Conservation (phyloP, 2,888 invertebrate genomes). For the Timandra comae region DNA sequence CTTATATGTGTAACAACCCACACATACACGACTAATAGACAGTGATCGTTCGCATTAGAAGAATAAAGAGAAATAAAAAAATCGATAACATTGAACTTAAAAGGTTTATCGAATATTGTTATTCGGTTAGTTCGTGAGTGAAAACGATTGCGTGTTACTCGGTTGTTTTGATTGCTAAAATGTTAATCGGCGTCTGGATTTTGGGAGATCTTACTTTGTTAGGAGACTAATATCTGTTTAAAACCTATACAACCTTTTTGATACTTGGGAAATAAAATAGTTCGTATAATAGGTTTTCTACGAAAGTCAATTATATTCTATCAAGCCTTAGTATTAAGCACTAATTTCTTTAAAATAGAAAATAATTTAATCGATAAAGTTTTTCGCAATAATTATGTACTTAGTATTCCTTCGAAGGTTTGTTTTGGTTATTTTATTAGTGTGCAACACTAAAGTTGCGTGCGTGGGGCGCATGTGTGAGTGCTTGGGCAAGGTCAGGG, state of each 20-base stretch:
- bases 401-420: too few relatives aligned
- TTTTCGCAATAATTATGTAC: too few relatives aligned
- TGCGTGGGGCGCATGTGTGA: conserved; percentile 54
- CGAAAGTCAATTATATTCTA: too few relatives aligned
- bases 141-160: conserved; percentile 48
- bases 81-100: conserved; percentile 51
- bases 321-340: too few relatives aligned
- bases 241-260: too few relatives aligned
- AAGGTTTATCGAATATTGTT: conserved; percentile 47
- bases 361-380: too few relatives aligned
- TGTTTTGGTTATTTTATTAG: too few relatives aligned
- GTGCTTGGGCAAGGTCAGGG: conserved; percentile 74
- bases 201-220: conserved; percentile 50
- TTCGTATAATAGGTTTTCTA: too few relatives aligned
- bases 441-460: conserved; percentile 43
- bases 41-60: conserved; percentile 60
- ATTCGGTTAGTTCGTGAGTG: conserved; percentile 54
- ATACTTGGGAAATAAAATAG: too few relatives aligned
- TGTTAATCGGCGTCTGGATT: conserved; percentile 58
- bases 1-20: conserved; percentile 17
- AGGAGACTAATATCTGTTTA: too few relatives aligned
- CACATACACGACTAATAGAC: conserved; percentile 42
- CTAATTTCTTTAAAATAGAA: too few relatives aligned
- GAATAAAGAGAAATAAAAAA: conserved; percentile 53
- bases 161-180: conserved; percentile 65